Base-by-base conservation (phyloP, 2,113 vertebrate genomes). In the Petromus typicus region DNA sequence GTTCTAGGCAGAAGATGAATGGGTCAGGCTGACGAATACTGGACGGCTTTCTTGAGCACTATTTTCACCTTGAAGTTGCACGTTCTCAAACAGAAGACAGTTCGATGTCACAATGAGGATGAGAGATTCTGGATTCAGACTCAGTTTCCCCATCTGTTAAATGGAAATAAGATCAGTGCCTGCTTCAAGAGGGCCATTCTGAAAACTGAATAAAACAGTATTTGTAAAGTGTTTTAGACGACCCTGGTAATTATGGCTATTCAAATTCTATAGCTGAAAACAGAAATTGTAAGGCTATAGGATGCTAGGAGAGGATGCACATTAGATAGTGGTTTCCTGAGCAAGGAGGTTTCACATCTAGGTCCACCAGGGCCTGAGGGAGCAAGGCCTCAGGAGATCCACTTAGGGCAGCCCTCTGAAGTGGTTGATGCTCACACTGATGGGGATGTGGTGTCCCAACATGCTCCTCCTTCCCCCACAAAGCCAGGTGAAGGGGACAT, bases 41-140 rank as follows among this genome's bases (percentile, higher is more conserved):
- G 25, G 56, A 59, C 57, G 81, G 67, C 78, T 86, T 95, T 94
- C 84, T 63, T 78, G 57, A 91, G 79, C 79, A 67, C 34, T 79
- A 8, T 63, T 91, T 66, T 56, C 56, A 73, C 34, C 86, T 59
- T 71, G 11, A 61, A 61, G 61, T 9, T 73, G 14, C 57, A n/a
- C 51, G 27, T 63, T 92, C 85, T 94, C 61, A 93, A 89, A 84
- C 20, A 80, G 57, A 73, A 96, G n/a, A 37, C 20, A 89, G 32
- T 45, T 61, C 10, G 9, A 67, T 59, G n/a, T 90, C 57, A 66
- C 30, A 56, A 20, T 85, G 51, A 80, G 57, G 48, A 69, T 64
- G 79, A 86, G 57, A 66, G 51, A 61, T 56, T 91, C 57, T 88
- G 81, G 66, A 67, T 59, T 84, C 56, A 25, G 76, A 87, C n/a